Percentiles rank a stretch among this genome's conserved stretches.
phyloP scores from a whole-genome alignment of 2,113 vertebrate species.

The Ochotona princeps region DNA sequence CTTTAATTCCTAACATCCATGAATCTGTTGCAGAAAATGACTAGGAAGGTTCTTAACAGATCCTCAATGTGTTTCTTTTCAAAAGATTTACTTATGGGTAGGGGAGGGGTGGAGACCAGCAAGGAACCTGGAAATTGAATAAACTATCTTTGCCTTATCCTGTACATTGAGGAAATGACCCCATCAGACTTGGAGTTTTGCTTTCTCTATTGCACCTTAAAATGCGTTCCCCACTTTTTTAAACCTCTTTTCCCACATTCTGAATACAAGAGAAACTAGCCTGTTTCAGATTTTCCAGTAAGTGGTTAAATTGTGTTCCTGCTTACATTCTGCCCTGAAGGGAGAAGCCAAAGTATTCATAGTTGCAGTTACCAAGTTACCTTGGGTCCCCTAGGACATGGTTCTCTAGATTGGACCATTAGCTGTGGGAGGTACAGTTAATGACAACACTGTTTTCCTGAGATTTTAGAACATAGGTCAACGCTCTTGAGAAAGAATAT shows the following conservation, averaged over 20 bases:
- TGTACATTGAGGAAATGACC: constrained; percentile 16
- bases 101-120: background rate
- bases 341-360: constrained; percentile 21
- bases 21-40: constrained; percentile 50
- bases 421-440: background rate
- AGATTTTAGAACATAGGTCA: constrained; percentile 51
- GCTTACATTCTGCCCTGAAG: constrained; percentile 16
- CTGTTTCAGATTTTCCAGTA: constrained; percentile 40
- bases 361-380: constrained; percentile 34
- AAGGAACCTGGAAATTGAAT: constrained; percentile 29
- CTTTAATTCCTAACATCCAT: constrained; percentile 3
- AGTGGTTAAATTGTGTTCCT: constrained; percentile 34
- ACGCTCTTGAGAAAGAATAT: constrained; percentile 26
- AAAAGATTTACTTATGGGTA: background rate
- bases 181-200: background rate
- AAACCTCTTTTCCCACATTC: constrained; percentile 28
- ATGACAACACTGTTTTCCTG: constrained; percentile 10
- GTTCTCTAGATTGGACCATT: constrained; percentile 6
- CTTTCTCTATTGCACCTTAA: constrained; percentile 24
- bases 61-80: constrained; percentile 32
- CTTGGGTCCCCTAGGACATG: background rate
- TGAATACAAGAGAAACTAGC: constrained; percentile 21
- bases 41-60: constrained; percentile 20
- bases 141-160: background rate
- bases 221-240: background rate